Base-by-base conservation (phyloP, 1,140 invertebrate species). In the Bombus polaris region DNA sequence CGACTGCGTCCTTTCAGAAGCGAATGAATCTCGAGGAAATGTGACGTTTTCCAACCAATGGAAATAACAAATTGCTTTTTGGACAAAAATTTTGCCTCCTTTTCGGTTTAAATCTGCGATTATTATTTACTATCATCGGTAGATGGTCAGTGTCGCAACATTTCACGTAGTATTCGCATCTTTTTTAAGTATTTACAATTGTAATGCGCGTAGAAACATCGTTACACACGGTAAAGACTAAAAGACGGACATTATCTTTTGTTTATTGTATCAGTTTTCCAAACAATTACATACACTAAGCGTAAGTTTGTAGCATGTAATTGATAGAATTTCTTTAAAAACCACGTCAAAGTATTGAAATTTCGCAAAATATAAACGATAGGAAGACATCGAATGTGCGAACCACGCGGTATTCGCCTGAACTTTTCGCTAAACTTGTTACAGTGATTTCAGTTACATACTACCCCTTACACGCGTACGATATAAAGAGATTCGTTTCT, bases 11-110 rank as follows among this genome's bases (percentile, higher is more conserved):
- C 73, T 32, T 76, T 37, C 72, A 66, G 28, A 32, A 39, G 47
- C 66, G 62, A 68, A 77, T 15, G 44, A 83, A 83, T 57, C 37
- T n/a, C n/a, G 35, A 4, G 73, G 44, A 53, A 77, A 83, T 9
- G 35, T 35, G 42, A 75, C 35, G 62, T 47, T 66, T 66, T 39
- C 42, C 28, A 47, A 18, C 73, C 22, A 53, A 68, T 28, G 65
- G 22, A 57, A 42, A 70, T 68, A 70, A 76, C 25, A 44, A n/a
- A 82, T 75, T 22, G n/a, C 39, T 32, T 47, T 1, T 8, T 1
- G 22, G 37, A 62, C 28, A 15, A 81, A 73, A 62, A 62, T 75
- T 82, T 12, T 37, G 0, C 28, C 6, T 1, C 6, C 37, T 5
- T 44, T 28, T 22, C 28, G 8, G 1, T 35, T 44, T 6, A 18